Percentiles rank a stretch among this genome's conserved stretches.
Evolutionary conservation across 37 sponge, comb jelly and placozoan species (phyloP).

Genomic region (Lycopodina hypogea): DNA sequence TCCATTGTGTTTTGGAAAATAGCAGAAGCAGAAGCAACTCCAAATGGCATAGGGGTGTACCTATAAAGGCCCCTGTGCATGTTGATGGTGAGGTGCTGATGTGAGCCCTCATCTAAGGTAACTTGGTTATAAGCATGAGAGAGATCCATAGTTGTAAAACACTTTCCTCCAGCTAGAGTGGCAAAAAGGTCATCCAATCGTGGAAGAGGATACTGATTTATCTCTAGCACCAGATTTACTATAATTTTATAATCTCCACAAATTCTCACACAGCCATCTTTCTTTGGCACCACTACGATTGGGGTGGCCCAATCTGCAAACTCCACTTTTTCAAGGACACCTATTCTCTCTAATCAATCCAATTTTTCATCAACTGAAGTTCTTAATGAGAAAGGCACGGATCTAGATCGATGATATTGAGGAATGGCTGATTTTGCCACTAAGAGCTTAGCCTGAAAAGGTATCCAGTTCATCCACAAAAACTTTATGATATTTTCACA

Average conservation of each 20-base stretch:
- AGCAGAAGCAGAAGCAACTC: constrained; percentile 43
- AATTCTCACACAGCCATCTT: constrained; percentile 22
- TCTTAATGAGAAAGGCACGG: constrained; percentile 25
- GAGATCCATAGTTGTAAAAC: too few relatives aligned
- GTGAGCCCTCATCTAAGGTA: too few relatives aligned
- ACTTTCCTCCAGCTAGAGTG: constrained; percentile 31
- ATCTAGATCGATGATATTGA: constrained; percentile 3
- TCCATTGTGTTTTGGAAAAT: too few relatives aligned
- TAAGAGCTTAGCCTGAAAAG: constrained; percentile 17
- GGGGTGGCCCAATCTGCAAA: constrained; percentile 47
- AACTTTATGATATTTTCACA: too few relatives aligned
- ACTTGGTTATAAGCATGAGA: too few relatives aligned
- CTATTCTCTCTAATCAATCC: constrained; percentile 21
- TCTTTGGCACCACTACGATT: constrained; percentile 34
- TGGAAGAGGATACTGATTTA: too few relatives aligned
- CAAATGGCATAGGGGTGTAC: constrained; percentile 29
- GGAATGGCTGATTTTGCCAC: constrained; percentile 1
- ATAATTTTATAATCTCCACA: too few relatives aligned
- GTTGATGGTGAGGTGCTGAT: too few relatives aligned
- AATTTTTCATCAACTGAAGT: constrained; percentile 23
- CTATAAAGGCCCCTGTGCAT: too few relatives aligned
- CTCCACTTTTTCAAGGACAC: constrained; percentile 23
- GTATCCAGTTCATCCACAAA: not conserved
- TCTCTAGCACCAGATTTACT: too few relatives aligned
- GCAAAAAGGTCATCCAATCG: too few relatives aligned